Percentiles rank a stretch among this genome's conserved stretches.
phyloP scores from a whole-genome alignment of 2,113 vertebrate species.

The Trochalopteron elliotii region DNA sequence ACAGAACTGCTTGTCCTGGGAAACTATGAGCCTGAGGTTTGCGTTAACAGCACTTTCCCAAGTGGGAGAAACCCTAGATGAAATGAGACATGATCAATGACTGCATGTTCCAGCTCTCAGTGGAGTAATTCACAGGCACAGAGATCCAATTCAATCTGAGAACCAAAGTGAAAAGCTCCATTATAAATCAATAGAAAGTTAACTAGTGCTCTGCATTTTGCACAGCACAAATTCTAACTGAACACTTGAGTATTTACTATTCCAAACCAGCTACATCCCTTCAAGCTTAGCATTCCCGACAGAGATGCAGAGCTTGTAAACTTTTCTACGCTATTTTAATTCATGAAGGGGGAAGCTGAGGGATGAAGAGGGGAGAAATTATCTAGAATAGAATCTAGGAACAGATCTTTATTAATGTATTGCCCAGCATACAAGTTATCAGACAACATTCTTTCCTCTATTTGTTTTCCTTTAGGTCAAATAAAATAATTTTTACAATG shows the following conservation, averaged over 20 bases:
- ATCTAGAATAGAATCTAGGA: background rate
- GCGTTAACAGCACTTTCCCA: background rate
- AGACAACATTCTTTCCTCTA: background rate
- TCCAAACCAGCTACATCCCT: constrained; percentile 1
- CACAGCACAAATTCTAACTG: background rate
- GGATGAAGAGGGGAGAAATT: background rate
- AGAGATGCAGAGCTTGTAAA: background rate
- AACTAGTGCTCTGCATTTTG: background rate
- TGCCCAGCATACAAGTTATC: background rate
- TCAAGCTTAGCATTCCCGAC: background rate
- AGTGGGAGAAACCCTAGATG: background rate
- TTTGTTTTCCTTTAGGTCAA: background rate
- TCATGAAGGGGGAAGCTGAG: background rate
- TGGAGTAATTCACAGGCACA: background rate
- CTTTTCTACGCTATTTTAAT: background rate
- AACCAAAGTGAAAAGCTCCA: constrained; percentile 23
- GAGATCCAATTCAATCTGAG: background rate
- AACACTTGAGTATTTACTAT: constrained; percentile 6
- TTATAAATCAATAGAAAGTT: constrained; percentile 41
- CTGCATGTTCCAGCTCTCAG: background rate
- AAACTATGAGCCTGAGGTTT: background rate
- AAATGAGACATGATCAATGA: constrained; percentile 22
- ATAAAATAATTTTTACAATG: background rate
- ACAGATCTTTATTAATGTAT: background rate
- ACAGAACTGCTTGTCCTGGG: background rate